Evolutionary conservation across 1,140 invertebrate species (phyloP), one percentile per base, ranked within the genome.

Genomic region (Potamilus streckersoni): DNA sequence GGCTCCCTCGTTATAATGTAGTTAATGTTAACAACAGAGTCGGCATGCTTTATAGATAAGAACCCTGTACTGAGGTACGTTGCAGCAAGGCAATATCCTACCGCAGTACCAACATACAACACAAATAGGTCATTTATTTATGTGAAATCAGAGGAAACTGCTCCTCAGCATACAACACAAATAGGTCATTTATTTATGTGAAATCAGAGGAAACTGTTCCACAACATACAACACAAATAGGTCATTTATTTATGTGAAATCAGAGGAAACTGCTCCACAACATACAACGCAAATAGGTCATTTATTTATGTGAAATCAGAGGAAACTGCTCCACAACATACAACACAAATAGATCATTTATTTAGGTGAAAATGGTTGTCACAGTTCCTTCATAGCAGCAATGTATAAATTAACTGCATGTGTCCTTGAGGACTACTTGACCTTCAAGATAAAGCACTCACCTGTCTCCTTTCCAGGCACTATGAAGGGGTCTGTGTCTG

Each of bases 381-480:
- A 38, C 4, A 4, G 8, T 2, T 73, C 14, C 31, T 11, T n/a
- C 38, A 23, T 2, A 49, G 2, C 3, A 17, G 23, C 19, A 11
- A 65, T 17, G 58, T 16, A n/a, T 17, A 23, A 11, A 12, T 27
- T 71, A 20, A 5, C 5, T 17, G 13, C 11, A 61, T 61, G 19
- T n/a, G 19, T 63, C 17, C 13, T 49, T 13, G 11, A 62, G 8
- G 55, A 49, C 16, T 49, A 4, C 4, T 38, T 38, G 38, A 38
- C 38, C 15, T 23, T 63, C n/a, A 20, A 17, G 38, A 59, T 56
- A 3, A 60, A 23, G 19, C 73, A 67, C 69, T 58, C 76, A 84
- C 83, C 81, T 84, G 79, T 83, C 79, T n/a, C 80, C 80, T 73
- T 68, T 78, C 74, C 80, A 85, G 8, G 60, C 38, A 3, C 23